Conservation (phyloP, 2,888 invertebrate species). For the Microdon myrmicae region DNA sequence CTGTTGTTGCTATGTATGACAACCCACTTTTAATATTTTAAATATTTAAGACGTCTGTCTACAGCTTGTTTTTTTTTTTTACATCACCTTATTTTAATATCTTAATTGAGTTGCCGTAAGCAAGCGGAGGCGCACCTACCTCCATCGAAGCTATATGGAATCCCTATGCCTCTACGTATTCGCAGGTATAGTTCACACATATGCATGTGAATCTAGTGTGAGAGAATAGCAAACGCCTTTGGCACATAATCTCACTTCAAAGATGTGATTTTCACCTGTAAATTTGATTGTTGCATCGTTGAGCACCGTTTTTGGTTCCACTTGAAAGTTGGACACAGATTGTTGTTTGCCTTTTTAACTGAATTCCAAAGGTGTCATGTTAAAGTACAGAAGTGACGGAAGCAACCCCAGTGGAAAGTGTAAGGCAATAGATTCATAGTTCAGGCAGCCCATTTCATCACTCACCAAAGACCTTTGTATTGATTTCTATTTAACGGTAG, state of each 20-base stretch:
- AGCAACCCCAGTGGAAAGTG: slow-evolving; percentile 33
- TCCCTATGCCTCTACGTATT: too few species aligned
- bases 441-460: slow-evolving; percentile 15
- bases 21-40: slow-evolving; percentile 19
- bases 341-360: too few species aligned
- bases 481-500: slow-evolving; percentile 26
- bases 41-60: too few species aligned
- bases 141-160: too few species aligned
- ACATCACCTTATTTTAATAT: too few species aligned
- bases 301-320: slow-evolving; percentile 3
- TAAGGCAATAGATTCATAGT: slow-evolving; percentile 23
- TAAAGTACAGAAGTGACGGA: too few species aligned
- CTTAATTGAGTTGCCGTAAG: neutral
- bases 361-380: too few species aligned
- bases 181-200: neutral
- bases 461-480: slow-evolving; percentile 21
- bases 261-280: slow-evolving; percentile 29
- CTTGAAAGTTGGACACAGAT: slow-evolving; percentile 10
- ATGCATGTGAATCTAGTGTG: slow-evolving; percentile 12
- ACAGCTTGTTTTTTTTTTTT: neutral
- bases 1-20: neutral
- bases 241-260: slow-evolving; percentile 30
- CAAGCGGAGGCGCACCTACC: neutral
- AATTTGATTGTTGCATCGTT: slow-evolving; percentile 7
- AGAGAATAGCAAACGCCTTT: slow-evolving; percentile 5